A percentile compares a stretch with the other conserved stretches of the same genome.
These are phyloP conservation scores for Nemotelus nigrinus DNA, from an alignment of 2,888 invertebrate genomes.

Conservation along the genomic window DNA sequence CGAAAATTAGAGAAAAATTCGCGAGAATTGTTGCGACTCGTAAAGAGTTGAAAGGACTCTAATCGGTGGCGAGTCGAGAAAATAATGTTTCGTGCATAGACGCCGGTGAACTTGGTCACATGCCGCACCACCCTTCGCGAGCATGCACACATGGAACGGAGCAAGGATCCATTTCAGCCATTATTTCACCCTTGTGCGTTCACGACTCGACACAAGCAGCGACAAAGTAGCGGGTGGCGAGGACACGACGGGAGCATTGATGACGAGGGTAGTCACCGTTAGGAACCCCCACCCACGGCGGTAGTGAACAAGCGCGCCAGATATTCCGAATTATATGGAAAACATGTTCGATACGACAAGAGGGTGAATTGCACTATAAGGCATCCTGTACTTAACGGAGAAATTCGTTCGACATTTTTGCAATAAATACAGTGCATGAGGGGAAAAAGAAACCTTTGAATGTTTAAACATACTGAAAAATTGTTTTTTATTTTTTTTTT, in stretches of 20 bases:
- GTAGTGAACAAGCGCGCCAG: constrained; percentile 35
- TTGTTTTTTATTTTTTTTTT: no score
- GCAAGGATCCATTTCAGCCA: constrained; percentile 42
- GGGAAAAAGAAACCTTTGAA: not conserved
- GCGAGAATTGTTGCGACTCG: constrained; percentile 44
- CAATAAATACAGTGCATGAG: not conserved
- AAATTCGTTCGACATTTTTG: not conserved
- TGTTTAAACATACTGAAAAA: no score
- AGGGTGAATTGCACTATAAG: constrained; percentile 31
- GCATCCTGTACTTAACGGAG: constrained; percentile 22
- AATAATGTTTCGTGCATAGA: constrained; percentile 32
- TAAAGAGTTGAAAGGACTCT: constrained; percentile 49
- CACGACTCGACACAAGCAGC: constrained; percentile 21
- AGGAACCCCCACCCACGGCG: not conserved
- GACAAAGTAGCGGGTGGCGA: not conserved
- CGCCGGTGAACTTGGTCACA: constrained; percentile 18
- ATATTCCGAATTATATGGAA: constrained; percentile 50
- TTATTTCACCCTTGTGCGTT: constrained; percentile 37
- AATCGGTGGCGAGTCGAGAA: constrained; percentile 36
- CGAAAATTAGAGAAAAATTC: constrained; percentile 34
- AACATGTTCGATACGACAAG: constrained; percentile 45
- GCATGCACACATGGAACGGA: constrained; percentile 30
- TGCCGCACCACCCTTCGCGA: constrained; percentile 1
- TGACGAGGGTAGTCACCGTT: constrained; percentile 36
- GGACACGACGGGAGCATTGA: constrained; percentile 29